Base-by-base conservation (phyloP, 2,113 vertebrate species). In the Passer montanus region DNA sequence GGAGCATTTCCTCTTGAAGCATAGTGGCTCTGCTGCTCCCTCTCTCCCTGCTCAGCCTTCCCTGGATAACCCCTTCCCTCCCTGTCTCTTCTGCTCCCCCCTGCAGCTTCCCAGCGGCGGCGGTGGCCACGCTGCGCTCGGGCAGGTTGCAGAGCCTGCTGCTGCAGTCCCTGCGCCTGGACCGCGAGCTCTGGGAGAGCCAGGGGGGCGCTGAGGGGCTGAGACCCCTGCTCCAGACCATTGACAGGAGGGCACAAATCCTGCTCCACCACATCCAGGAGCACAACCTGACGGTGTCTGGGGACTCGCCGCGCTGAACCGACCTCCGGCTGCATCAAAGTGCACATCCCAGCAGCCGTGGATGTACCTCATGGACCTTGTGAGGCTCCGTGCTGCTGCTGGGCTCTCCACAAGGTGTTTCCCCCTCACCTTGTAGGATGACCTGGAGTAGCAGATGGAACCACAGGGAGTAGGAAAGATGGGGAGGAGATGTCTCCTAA, bases 121-220 rank as follows among this genome's bases (percentile, higher is more conserved):
- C 97, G 0, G 97, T 99, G 96, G 97, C 97, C 20, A 92, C 94
- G 9, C 98, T 99, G 23, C 89, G 12, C 56, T 99, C 99, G 0
- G 98, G 99, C 66, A 98, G 99, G 55, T 96, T 99, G 89, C 97
- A 98, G 94, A 97, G 82, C 81, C 97, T 98, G 94, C 98, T 99
- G 86, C 97, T 99, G 46, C 95, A 67, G 66, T 99, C 99, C 0
- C 97, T 99, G 43, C 98, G 84, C 52, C 43, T 94, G 43, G 99
- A 99, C 96, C 96, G 31, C 14, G 98, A 98, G 94, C 98, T 99
- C 95, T 99, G 99, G 99, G 96, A 98, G 15, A 98, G 97, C 95
- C 98, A 96, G 28, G 98, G 99, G 0, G 98, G 99, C 1, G 77
- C 87, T 0, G 44, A 67, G 6, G 98, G 98, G 16, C 97, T 99